Evolutionary conservation across 2,797 vertebrate genomes (phyloP).

Genomic region (Lacerta viridis): DNA sequence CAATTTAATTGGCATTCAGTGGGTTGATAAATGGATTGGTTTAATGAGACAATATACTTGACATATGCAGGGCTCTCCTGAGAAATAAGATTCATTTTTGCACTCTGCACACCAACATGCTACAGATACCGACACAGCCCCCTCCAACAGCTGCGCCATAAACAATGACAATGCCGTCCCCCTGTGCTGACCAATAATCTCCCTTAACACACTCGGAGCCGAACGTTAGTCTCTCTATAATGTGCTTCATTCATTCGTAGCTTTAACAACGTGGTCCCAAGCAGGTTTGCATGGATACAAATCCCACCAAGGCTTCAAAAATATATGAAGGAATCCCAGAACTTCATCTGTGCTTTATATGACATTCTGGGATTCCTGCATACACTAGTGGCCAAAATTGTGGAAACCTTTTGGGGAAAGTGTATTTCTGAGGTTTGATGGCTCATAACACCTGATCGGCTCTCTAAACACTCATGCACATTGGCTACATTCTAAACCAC

Average conservation of each 20-base stretch:
- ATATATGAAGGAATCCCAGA: not conserved
- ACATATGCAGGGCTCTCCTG: constrained; percentile 92
- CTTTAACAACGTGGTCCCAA: not conserved
- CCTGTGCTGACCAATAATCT: constrained; percentile 77
- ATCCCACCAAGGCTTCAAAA: not conserved
- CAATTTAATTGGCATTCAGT: constrained; percentile 93
- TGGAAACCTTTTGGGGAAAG: too few species aligned
- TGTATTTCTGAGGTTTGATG: too few species aligned
- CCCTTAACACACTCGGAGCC: constrained; percentile 51
- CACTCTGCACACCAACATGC: constrained; percentile 88
- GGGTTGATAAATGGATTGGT: constrained; percentile 93
- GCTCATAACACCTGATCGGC: too few species aligned
- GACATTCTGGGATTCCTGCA: too few species aligned
- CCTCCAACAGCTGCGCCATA: constrained; percentile 79
- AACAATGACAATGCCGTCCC: constrained; percentile 75
- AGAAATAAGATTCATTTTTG: constrained; percentile 90
- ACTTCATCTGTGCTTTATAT: too few species aligned
- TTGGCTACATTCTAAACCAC: too few species aligned
- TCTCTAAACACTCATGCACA: too few species aligned
- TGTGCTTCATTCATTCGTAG: constrained; percentile 27
- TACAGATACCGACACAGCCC: constrained; percentile 88
- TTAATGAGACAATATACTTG: constrained; percentile 94
- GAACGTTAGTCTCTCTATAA: not conserved
- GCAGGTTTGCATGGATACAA: not conserved
- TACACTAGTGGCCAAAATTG: too few species aligned